A percentile compares a stretch with the other conserved stretches of the same genome.
Evolutionary conservation across 2,888 invertebrate genomes (phyloP).

Genomic region (Macaria notata): DNA sequence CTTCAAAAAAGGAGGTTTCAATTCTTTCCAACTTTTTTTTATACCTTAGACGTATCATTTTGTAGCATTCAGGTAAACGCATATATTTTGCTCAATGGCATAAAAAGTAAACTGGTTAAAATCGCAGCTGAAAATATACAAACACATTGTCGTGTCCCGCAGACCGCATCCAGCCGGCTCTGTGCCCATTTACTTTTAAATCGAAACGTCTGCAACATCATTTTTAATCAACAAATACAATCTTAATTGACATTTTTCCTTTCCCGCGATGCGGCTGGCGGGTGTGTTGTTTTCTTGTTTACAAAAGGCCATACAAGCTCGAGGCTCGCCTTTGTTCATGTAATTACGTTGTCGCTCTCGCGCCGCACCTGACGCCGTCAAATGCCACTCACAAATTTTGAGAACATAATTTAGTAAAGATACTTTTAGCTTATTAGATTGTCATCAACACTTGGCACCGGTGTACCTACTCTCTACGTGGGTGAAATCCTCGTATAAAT

Average conservation of each 20-base stretch:
- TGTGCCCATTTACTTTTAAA: constrained; percentile 13
- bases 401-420: constrained; percentile 25
- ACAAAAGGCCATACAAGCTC: constrained; percentile 27
- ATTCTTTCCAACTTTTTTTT: too few species aligned
- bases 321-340: constrained; percentile 22
- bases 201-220: constrained; percentile 24
- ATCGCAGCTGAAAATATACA: too few species aligned
- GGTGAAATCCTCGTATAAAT: constrained; percentile 13
- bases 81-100: too few species aligned
- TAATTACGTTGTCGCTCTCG: constrained; percentile 29
- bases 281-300: constrained; percentile 26
- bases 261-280: constrained; percentile 19
- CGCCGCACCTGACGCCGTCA: constrained; percentile 26
- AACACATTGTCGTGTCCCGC: not conserved
- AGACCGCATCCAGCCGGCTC: not conserved
- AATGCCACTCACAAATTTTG: constrained; percentile 26
- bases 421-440: constrained; percentile 27
- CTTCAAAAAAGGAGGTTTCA: too few species aligned
- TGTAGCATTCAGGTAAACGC: too few species aligned
- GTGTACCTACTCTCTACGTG: constrained; percentile 4
- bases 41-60: too few species aligned
- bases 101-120: too few species aligned
- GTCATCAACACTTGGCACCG: constrained; percentile 25
- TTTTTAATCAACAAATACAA: constrained; percentile 27
- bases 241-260: constrained; percentile 30